Conservation (phyloP, 2,888 invertebrate species). For the Orchesella flavescens region DNA sequence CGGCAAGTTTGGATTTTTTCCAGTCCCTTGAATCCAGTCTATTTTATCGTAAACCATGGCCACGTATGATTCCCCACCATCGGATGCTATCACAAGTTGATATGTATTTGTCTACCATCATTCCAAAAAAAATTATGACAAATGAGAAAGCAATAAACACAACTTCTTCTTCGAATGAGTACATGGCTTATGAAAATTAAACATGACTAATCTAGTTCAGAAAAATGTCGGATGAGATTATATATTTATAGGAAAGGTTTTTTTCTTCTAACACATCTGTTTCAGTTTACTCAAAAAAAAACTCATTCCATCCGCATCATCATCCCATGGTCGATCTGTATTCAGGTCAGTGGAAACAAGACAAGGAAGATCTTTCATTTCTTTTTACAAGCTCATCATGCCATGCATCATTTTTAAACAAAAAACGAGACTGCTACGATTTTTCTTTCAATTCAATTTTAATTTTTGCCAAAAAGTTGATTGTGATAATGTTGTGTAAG, state of each 20-base stretch:
- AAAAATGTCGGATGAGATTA: too few species aligned
- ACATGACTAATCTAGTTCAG: conserved; percentile 7
- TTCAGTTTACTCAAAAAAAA: conserved; percentile 5
- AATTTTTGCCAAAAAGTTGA: too few species aligned
- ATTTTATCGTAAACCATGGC: conserved; percentile 91
- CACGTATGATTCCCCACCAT: conserved; percentile 87
- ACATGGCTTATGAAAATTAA: not conserved
- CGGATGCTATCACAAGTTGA: conserved; percentile 84
- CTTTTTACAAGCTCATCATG: not conserved
- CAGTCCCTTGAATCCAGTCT: conserved; percentile 89
- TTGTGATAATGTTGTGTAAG: too few species aligned
- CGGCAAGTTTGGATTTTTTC: conserved; percentile 83
- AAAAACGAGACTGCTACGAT: too few species aligned
- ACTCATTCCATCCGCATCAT: not conserved
- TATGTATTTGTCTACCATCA: conserved; percentile 84
- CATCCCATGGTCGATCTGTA: too few species aligned
- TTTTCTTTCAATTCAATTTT: too few species aligned
- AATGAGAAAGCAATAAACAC: conserved; percentile 24
- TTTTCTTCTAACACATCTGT: conserved; percentile 15
- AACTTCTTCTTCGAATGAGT: not conserved
- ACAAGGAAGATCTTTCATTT: conserved; percentile 12
- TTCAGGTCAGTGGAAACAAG: conserved; percentile 46
- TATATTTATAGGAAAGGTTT: too few species aligned
- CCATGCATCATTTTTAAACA: too few species aligned
- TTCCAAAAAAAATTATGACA: conserved; percentile 45